Evolutionary conservation across 2,797 vertebrate species (phyloP).

Genomic region (Chloroceryle amazona): DNA sequence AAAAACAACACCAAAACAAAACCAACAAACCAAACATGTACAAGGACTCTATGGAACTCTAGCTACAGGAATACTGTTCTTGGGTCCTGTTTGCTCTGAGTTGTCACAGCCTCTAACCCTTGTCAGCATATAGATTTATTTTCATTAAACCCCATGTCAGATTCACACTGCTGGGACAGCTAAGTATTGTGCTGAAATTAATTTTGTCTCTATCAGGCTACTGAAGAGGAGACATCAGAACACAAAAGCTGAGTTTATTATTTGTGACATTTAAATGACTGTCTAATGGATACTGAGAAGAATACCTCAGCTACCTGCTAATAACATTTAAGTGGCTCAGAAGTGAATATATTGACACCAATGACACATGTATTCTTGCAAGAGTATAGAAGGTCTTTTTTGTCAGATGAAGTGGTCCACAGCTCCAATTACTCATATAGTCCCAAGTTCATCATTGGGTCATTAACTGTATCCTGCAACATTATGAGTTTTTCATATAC

Average conservation of each 20-base stretch:
- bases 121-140: background rate
- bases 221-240: background rate
- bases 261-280: background rate
- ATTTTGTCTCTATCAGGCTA: background rate
- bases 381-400: background rate
- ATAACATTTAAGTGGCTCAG: background rate
- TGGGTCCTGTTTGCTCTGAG: background rate
- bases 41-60: background rate
- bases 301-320: background rate
- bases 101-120: background rate
- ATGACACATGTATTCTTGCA: background rate
- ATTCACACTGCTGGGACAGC: background rate
- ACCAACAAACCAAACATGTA: background rate
- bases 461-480: background rate
- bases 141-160: background rate
- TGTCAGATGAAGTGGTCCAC: background rate
- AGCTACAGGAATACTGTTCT: background rate
- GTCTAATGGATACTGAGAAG: background rate
- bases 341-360: background rate
- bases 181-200: background rate
- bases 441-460: rapidly evolving
- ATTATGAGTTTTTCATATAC: background rate
- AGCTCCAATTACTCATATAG: background rate
- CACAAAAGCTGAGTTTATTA: background rate
- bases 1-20: no score